Base-by-base conservation (phyloP, 2,888 invertebrate genomes). In the Lithosia quadra region DNA sequence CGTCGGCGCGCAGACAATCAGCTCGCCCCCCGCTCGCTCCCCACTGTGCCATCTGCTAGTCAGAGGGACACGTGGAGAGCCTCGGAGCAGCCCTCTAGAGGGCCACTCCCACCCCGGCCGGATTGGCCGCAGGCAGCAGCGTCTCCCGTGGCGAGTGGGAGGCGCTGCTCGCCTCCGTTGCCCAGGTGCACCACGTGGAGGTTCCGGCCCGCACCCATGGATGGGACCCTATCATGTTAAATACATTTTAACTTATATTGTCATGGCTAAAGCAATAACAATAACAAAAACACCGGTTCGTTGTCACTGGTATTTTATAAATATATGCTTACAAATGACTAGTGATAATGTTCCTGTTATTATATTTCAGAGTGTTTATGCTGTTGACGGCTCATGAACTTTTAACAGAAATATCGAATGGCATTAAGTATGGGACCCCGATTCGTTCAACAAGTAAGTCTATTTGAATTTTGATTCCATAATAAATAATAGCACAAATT, bases 331-430 rank as follows among this genome's bases (percentile, higher is more conserved):
- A n/a, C 55, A 22, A 56, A 24, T 24, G n/a, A 24, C 13, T 24
- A 13, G 13, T 2, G 24, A 22, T 55, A 10, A n/a, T 18, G 22
- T 21, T 13, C 11, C 21, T 55, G 5, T 11, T 7, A 24, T 56
- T 56, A 10, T 72, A 7, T 87, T 88, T 69, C 79, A 95, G 95
- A 75, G 75, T 93, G 1, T 87, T 95, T 62, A 96, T 96, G 86
- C 90, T 98, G 24, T 91, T 98, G 15, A 88, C 97, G 56, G 97
- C 98, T 0, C 97, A 98, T 77, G 97, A 98, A 84, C 91, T 99
- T 1, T 95, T 97, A 39, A 76, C 81, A 13, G 88, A 88, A 80
- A 96, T 97, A 63, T 93, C 94, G 0, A 62, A 24, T 0, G 95
- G 93, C 66, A 91, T 95, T 0, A 81, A 87, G 15, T 88, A 95